A percentile compares a stretch with the other conserved stretches of the same genome.
Evolutionary conservation across 2,113 vertebrate species (phyloP).

Genomic region (Chlorodrepanis virens): DNA sequence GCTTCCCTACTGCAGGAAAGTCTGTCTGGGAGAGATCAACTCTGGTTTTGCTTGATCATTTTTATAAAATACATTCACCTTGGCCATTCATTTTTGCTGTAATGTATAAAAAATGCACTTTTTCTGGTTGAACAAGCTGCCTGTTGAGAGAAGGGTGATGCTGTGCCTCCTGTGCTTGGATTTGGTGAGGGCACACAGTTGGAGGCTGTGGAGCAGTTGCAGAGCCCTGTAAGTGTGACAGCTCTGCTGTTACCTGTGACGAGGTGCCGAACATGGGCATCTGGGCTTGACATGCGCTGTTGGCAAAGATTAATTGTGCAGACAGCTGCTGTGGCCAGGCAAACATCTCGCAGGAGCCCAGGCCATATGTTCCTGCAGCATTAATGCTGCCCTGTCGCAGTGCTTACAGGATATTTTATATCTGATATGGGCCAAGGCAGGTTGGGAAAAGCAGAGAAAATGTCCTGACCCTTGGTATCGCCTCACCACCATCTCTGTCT

Average conservation of each 20-base stretch:
- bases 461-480: not conserved
- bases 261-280: not conserved
- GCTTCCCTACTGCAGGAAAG: not conserved
- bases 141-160: not conserved
- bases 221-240: not conserved
- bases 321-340: constrained; percentile 9
- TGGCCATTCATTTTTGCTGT: not conserved
- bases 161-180: not conserved
- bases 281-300: not conserved
- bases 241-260: not conserved
- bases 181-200: not conserved
- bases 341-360: not conserved
- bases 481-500: not conserved
- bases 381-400: not conserved
- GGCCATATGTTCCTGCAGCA: not conserved
- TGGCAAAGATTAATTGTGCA: constrained; percentile 11
- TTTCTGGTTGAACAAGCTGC: not conserved
- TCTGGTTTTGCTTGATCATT: not conserved
- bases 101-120: not conserved
- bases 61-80: not conserved
- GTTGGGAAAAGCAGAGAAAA: not conserved
- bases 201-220: not conserved
- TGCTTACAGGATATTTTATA: not conserved
- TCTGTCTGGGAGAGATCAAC: not conserved
- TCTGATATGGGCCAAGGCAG: not conserved